Base-by-base conservation (phyloP, 2,113 vertebrate species). In the Baryphthengus martii region DNA sequence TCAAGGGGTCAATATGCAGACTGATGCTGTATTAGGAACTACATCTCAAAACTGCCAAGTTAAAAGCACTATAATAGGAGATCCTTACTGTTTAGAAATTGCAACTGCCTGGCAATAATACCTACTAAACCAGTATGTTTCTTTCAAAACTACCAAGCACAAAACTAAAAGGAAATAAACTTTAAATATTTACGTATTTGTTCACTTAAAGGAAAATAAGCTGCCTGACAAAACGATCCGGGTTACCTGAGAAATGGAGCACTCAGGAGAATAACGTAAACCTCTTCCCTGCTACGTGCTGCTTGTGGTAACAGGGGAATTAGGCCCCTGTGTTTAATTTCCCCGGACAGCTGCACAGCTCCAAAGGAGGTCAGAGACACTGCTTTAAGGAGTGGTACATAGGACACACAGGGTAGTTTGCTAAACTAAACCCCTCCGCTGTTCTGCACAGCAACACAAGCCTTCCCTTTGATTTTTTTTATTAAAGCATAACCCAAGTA, bases 71-170 rank as follows among this genome's bases (percentile, higher is more conserved):
- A 1, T 21, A 42, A 24, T 3, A 40, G 49, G 33, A 74, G 39
- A 71, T 37, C n/a, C 13, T 15, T 19, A 13, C 35, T 21, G 29
- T 76, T 74, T 6, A 42, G 37, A 68, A 87, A 65, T n/a, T 14
- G 13, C 35, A 40, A 62, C 19, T 2, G 0, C 17, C 25, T 77
- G 62, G 84, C 61, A 84, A 71, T 40, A 71, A 37, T 31, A 66
- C 73, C 87, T 82, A 76, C 26, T 92, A 63, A 93, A 96, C 71
- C 61, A 85, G 37, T 79, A 58, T 1, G 4, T 26, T 96, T 91
- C 73, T 95, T 96, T 89, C 81, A 90, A 94, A 96, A 90, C 72
- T 74, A 86, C 65, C 49, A 95, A 95, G 45, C 73, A 92, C 91
- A 89, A 96, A 93, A 78, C 49, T 55, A 47, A 47, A 58, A n/a